Evolutionary conservation across 2,797 vertebrate species (phyloP).

Genomic region (Apogon talboti): DNA sequence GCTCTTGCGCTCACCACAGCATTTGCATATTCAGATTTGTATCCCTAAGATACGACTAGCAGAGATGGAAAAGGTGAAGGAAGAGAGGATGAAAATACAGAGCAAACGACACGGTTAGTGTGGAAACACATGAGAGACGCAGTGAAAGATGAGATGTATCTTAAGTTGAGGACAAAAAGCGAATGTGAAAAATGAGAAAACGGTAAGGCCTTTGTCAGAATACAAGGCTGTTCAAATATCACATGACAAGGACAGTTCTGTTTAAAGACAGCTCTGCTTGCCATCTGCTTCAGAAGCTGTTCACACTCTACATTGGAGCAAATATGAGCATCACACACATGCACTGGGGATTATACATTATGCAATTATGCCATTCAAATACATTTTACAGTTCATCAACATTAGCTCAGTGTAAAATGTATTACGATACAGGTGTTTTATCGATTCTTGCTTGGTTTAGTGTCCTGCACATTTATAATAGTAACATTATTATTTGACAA

Average conservation of each 20-base stretch:
- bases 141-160: conserved; percentile 10
- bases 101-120: conserved; percentile 11
- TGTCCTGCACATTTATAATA: conserved; percentile 1
- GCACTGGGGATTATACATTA: conserved; percentile 24
- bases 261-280: conserved; percentile 38
- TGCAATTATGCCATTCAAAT: conserved; percentile 38
- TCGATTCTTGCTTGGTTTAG: conserved; percentile 8
- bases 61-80: conserved; percentile 12
- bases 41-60: conserved; percentile 55
- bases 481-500: neutral
- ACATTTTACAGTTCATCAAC: conserved; percentile 43
- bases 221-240: conserved; percentile 26
- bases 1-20: conserved; percentile 58
- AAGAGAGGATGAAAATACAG: conserved; percentile 14
- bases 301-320: conserved; percentile 36
- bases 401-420: conserved; percentile 14
- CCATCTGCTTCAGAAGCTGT: conserved; percentile 61
- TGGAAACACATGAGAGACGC: conserved; percentile 16
- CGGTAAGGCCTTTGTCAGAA: conserved; percentile 12
- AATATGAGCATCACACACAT: conserved; percentile 41
- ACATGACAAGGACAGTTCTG: conserved; percentile 33
- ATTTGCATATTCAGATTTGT: conserved; percentile 85
- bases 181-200: conserved; percentile 7
- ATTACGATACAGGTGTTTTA: conserved; percentile 15
- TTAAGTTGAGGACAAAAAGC: conserved; percentile 7